Evolutionary conservation across 1,140 invertebrate species (phyloP).

Genomic region (Drosophila navojoa): DNA sequence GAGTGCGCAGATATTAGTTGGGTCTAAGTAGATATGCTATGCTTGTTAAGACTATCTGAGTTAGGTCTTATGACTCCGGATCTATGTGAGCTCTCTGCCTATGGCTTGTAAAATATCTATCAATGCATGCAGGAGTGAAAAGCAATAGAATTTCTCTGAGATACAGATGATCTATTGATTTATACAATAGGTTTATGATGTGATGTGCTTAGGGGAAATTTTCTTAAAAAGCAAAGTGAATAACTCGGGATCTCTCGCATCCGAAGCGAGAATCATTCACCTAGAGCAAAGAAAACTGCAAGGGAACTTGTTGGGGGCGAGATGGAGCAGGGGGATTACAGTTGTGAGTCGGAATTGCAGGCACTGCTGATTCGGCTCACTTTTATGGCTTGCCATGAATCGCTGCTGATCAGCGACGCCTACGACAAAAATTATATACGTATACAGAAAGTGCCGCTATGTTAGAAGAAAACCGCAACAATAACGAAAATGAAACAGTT

Average conservation of each 20-base stretch:
- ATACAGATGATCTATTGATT: no score
- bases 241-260: constrained; percentile 91
- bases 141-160: no score
- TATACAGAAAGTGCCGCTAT: constrained; percentile 28
- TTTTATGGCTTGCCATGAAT: constrained; percentile 26
- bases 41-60: no score
- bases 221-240: background rate
- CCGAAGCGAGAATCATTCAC: constrained; percentile 93
- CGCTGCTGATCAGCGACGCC: constrained; percentile 41
- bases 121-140: no score
- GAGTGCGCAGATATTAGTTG: no score
- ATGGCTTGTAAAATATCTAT: no score
- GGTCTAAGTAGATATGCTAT: no score
- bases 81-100: no score
- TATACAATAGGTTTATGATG: no score
- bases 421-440: constrained; percentile 37
- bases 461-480: no score
- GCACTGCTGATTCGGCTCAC: constrained; percentile 10
- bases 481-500: constrained; percentile 21
- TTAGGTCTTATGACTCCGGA: background rate
- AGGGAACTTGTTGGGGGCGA: no score
- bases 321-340: background rate
- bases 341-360: constrained; percentile 25
- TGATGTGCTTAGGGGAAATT: no score
- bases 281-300: constrained; percentile 86